Base-by-base conservation (phyloP, 2,888 invertebrate species). In the Cataglyphis altisquamis region DNA sequence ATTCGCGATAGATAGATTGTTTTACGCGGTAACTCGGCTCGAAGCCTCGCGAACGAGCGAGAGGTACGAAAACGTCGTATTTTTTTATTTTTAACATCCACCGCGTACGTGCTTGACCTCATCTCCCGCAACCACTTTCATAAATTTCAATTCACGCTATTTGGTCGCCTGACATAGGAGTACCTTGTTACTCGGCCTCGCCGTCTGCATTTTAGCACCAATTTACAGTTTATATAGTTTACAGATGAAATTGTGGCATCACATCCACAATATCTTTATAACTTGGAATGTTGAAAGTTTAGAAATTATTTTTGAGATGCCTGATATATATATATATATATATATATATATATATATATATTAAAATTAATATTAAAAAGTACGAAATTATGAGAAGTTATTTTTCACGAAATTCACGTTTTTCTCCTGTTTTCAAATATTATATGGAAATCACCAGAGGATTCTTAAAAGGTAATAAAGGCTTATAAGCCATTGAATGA, bases 111-210 rank as follows among this genome's bases (percentile, higher is more conserved):
- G 78, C 78, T 66, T 66, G 84, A 66, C 60, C n/a, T n/a, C 60
- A 60, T 80, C 72, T 80, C 68, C 15, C 82, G 55, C 68, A 67
- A 62, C 84, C 72, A 82, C 84, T 84, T 84, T 84, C 84, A 84
- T 84, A 84, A 84, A 84, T 84, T 84, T 67, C 84, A 84, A 84
- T 84, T 84, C 82, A 84, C 60, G 72, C 32, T 80, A 70, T 80
- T 83, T 80, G 83, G 62, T 68, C 68, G 81, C 39, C 82, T 67
- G 45, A 82, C 77, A 68, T 25, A 81, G 67, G 66, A 68, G 66
- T 39, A 68, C 81, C 81, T 83, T 75, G 82, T 83, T 82, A 83
- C 82, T 68, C 67, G 21, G 83, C 48, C 81, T 62, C 48, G 82
- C 62, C 64, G 83, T 52, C 67, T 81, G 68, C 82, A 68, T 80